Evolutionary conservation across 2,888 invertebrate species (phyloP), one percentile per base, ranked within the genome.

Genomic region (Lutraria lutraria): DNA sequence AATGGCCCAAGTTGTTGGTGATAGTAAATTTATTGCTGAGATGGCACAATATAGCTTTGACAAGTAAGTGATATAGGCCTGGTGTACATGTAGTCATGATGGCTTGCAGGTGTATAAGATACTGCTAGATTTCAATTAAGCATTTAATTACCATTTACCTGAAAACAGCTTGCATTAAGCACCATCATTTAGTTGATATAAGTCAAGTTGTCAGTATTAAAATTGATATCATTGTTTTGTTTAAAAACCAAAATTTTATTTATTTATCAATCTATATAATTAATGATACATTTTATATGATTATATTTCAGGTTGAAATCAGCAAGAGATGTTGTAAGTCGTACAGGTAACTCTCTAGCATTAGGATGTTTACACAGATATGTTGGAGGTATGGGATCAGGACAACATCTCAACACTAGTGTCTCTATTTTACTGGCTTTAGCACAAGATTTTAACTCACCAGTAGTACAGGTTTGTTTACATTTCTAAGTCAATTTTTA

Each of bases 341-440:
- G 99, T 88, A 98, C 98, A 0, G 97, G 97, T 10, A 98, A 98
- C 97, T 98, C 98, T 0, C 97, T 99, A 91, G 99, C 99, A 0
- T 97, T 99, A n/a, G 99, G 99, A 63, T 99, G 99, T 94, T 97
- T 99, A 81, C 99, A 99, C 97, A 97, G 99, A 56, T 99, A 99
- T 95, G 98, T 99, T 0, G 99, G 99, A 13, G 99, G 99, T 10
- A 98, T 99, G 98, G 99, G 99, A 0, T 98, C 99, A 2, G 98
- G 99, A 92, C 99, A 99, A 95, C 98, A 99, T 97, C 97, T 99
- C 86, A 98, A 98, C 95, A 98, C 99, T 2, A 99, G 99, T 96
- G 98, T 99, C 94, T 99, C 99, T 68, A 99, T 99, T 96, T 97
- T 99, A 81, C 97, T 99, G 31, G 99, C 99, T 0, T 97, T 99